Base-by-base conservation (phyloP, 2,797 vertebrate species). In the Cyclopterus lumpus region DNA sequence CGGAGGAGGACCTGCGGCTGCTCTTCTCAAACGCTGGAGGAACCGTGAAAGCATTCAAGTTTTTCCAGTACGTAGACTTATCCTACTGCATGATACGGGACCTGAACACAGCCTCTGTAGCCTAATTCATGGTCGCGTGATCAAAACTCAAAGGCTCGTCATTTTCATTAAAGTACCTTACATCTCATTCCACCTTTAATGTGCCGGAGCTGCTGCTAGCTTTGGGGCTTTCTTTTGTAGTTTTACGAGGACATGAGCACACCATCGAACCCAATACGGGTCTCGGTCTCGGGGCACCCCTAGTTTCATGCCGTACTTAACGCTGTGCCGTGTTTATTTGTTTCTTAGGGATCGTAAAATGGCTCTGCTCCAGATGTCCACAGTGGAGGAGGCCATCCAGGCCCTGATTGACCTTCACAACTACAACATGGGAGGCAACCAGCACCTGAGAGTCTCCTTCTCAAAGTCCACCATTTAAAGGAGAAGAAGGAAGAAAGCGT, bases 381-480 rank as follows among this genome's bases (percentile, higher is more conserved):
- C 97, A 55, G 96, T 98, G 90, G 97, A 99, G 89, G 98, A 99
- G 94, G 97, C 97, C 77, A 98, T 98, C 90, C 97, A 99, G 87
- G 96, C 96, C 68, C 92, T 99, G 94, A 98, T 99, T 65, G 97
- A 99, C 91, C 97, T 99, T 78, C 98, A 99, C 93, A 99, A 99
- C 94, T 98, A 98, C 89, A 97, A 97, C 93, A 97, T 99, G 94
- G 97, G 97, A 71, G 96, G 96, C 90, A 99, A 95, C 93, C 98
- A 99, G 89, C 97, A 99, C 93, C 96, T 99, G 94, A 95, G 97
- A 91, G 98, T 99, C 80, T 99, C 97, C 80, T 99, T 99, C 92
- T 99, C 98, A 48, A 99, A 99, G 92, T 99, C 98, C 84, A 98
- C 97, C 74, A 99, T 99, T 88, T 99, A 9, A 18, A 24, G 22